Evolutionary conservation across 1,140 invertebrate genomes (phyloP), one percentile per base, ranked within the genome.

Genomic region (Ceratina australensis): DNA sequence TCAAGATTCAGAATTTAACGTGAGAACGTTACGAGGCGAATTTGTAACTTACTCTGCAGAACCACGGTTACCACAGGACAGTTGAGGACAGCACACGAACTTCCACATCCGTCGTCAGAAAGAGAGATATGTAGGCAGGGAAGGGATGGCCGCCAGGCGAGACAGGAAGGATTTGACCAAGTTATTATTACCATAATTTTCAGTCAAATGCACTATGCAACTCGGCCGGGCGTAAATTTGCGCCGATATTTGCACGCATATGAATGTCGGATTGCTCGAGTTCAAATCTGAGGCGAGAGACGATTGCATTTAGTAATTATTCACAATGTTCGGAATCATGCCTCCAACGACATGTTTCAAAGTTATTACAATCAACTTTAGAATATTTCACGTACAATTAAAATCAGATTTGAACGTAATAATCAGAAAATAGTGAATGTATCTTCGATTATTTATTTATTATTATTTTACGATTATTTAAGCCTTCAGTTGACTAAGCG

Each of bases 101-200:
- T 87, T 87, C 80, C 74, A 67, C 24, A 49, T 73, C 73, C 56
- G n/a, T 16, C 33, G 22, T 20, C 28, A 15, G 54, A 22, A 42
- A 2, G n/a, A 13, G 15, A 4, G 20, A 20, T 16, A 28, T 1
- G 18, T 16, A 26, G 12, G 5, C 33, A 20, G 24, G 28, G 0
- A 7, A 24, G 13, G 20, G 22, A 42, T 10, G n/a, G 49, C 5
- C 2, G 49, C 5, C 2, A 61, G 22, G 42, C 20, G 50, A 60
- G 42, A 60, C 65, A 72, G 66, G 68, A 67, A 68, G 59, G 76
- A 57, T 56, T 60, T 71, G 47, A 67, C 83, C 81, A 88, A 88
- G 85, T 87, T 87, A 87, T 87, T 89, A 89, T 88, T 89, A 84
- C 82, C 87, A 89, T 89, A 88, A 88, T 88, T 88, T 87, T 87